Evolutionary conservation across 2,888 invertebrate genomes (phyloP), one percentile per base, ranked within the genome.

Genomic region (Muscina levida): DNA sequence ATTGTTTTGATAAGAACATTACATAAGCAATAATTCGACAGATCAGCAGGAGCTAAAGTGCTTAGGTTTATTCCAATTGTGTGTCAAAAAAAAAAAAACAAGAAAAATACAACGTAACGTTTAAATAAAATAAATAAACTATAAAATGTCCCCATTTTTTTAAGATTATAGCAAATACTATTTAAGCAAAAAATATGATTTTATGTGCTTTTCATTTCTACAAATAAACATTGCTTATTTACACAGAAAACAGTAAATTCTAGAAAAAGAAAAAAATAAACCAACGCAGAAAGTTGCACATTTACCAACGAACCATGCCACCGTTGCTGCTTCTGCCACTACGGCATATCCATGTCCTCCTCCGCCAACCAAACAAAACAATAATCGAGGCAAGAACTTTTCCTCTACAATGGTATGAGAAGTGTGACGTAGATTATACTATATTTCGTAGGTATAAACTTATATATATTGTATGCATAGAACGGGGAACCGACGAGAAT

Each of bases 151-250:
- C 42, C 62, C 19, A 22, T 62, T 39, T 62, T 51, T 42, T 22
- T 42, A 13, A 15, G 57, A 39, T 59, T 59, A 59, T 39, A 39
- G 62, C 62, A 42, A 62, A 62, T 62, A 42, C 37, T 22, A 19
- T 19, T 62, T 42, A 39, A 39, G 62, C 62, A 42, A 42, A 62
- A 62, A n/a, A 62, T 62, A 13, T 17, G 62, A 15, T 59, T 59
- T 59, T 59, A 39, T 59, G 37, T 62, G 15, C 10, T 37, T 62
- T 42, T 42, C 22, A 13, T 42, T 13, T 42, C 39, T 6, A 22
- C 62, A 42, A 62, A 62, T 62, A 62, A 62, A 39, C 59, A n/a
- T 59, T 31, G 19, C 48, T 48, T 48, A 48, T 48, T 48, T 48
- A 48, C 48, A 48, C 15, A 48, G 48, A 48, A 48, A 19, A 24